Percentiles rank a stretch among this genome's conserved stretches.
Evolutionary conservation across 2,113 vertebrate genomes (phyloP).

Genomic region (Alces alces): DNA sequence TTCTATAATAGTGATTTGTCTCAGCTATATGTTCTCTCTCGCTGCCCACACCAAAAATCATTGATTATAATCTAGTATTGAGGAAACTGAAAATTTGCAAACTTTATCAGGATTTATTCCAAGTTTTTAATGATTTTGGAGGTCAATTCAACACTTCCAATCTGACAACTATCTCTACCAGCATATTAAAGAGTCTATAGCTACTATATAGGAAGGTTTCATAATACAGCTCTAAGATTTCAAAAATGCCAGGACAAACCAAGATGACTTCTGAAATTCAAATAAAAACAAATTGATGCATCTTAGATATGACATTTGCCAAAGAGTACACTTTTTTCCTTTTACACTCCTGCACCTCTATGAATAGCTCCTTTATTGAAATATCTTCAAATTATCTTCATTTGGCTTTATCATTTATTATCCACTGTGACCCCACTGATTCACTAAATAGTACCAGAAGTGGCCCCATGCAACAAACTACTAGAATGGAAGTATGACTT

Average conservation of each 20-base stretch:
- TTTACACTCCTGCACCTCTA: accelerated
- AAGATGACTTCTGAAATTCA: not conserved
- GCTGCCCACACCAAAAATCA: not conserved
- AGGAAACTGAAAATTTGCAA: not conserved
- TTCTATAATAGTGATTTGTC: not conserved
- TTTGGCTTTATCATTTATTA: not conserved
- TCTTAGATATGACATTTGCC: not conserved
- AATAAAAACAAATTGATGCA: not conserved
- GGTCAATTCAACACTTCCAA: not conserved
- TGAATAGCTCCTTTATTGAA: not conserved
- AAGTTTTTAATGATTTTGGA: not conserved
- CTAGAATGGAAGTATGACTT: not conserved
- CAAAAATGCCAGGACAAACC: not conserved
- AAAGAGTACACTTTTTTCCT: not conserved
- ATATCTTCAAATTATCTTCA: not conserved
- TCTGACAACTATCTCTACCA: not conserved
- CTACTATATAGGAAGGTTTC: not conserved
- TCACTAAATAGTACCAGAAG: not conserved
- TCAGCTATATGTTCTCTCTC: not conserved
- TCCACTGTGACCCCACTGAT: not conserved
- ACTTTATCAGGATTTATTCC: not conserved
- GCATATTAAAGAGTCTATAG: not conserved
- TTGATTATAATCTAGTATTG: not conserved
- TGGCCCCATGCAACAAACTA: not conserved
- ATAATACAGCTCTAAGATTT: not conserved